Base-by-base conservation (phyloP, 2,797 vertebrate genomes). In the Limnodromus scolopaceus region DNA sequence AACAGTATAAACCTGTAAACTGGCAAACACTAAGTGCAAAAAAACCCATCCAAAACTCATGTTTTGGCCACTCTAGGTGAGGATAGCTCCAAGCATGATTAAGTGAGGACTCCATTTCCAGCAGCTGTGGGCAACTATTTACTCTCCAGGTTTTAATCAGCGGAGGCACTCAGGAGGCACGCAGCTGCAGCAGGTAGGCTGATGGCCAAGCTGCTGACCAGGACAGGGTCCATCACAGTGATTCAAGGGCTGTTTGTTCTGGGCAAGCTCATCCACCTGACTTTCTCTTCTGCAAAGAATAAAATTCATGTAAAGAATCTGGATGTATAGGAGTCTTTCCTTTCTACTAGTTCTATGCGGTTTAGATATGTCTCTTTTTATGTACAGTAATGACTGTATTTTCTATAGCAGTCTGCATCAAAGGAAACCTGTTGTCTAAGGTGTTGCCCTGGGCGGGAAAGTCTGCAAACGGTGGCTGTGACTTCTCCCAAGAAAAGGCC, bases 141-240 rank as follows among this genome's bases (percentile, higher is more conserved):
- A 24, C 61, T 61, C 53, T 86, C 20, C 74, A 78, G 74, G 30
- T 78, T 49, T 81, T 25, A 72, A 0, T 57, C 63, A 43, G 36
- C 57, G 57, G 13, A 24, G 24, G 41, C 41, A 43, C 45, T 57
- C 13, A 5, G 48, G 68, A 0, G 0, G 45, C 0, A 0, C 0
- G 0, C 60, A 77, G 81, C 55, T 89, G 64, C 84, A 0, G 0
- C 36, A 14, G n/a, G 61, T 16, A 24, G 53, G 46, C 46, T 74
- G 84, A 9, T 1, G 7, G 45, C 5, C 10, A 60, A 78, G 66
- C 38, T 90, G 61, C 57, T 84, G 90, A 49, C 16, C 5, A 1
- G 20, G 32, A 11, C 6, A 10, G 45, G 46, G 23, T 49, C 83
- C 18, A 14, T 30, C 22, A 49, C 46, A 66, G n/a, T 2, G 4